Base-by-base conservation (phyloP, 2,113 vertebrate species). In the Bufo bufo region DNA sequence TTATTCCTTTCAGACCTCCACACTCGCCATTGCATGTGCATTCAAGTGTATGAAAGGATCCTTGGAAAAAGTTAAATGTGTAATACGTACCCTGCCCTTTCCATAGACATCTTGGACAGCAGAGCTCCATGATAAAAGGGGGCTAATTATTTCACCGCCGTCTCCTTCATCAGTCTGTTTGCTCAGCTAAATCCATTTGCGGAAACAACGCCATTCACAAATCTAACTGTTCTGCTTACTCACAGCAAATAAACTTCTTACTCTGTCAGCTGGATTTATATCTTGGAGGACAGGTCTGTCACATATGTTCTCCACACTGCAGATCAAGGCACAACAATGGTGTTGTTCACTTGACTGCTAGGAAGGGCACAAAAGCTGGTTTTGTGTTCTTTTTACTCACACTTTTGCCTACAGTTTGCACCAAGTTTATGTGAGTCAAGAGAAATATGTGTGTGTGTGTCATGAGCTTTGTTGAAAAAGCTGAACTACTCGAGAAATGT, bases 261-360 rank as follows among this genome's bases (percentile, higher is more conserved):
- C 61, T 47, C 20, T 59, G 63, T 87, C 52, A 58, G 49, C 65
- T 72, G 52, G 20, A 59, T 72, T 72, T 49, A 20, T 72, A 65
- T 81, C 77, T 74, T 69, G 45, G 63, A 82, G 58, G 78, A 19
- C 86, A 87, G 47, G 23, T 12, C 65, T 59, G 77, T 87, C 86
- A 87, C 86, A 81, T 87, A 33, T 87, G 78, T 71, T 82, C 45
- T 47, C 52, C 12, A 74, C 65, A 56, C 14, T 20, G 65, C 61
- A 10, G 75, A 69, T 87, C 47, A 87, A 43, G 85, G 20, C 77
- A 65, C 56, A 84, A 71, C 17, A 47, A 50, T 77, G 58, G 71
- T 19, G 33, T 54, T 17, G 45, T 77, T 85, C 84, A 61, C 7
- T 61, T 85, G 11, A n/a, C 20, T 71, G 82, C 82, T 65, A 84